A percentile compares a stretch with the other conserved stretches of the same genome.
These are phyloP conservation scores for Hemichromis elongatus DNA, from an alignment of 2,113 vertebrate species.

Conservation along the genomic window DNA sequence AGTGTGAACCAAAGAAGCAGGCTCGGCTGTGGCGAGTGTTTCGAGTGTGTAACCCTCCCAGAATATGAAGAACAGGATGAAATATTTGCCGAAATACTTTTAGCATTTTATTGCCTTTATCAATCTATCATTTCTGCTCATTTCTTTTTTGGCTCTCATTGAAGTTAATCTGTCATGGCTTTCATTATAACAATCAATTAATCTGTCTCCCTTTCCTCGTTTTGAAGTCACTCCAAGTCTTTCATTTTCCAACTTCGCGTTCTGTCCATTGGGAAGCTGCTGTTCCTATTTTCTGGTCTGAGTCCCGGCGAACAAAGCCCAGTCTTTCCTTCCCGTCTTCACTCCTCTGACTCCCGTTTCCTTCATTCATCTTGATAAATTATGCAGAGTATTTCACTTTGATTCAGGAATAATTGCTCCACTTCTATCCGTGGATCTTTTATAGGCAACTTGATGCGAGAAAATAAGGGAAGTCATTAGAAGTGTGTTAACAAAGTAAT, in stretches of 20 bases:
- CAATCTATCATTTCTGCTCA: background rate
- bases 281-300: conserved; percentile 2
- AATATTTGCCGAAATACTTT: background rate
- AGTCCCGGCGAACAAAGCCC: conserved; percentile 8
- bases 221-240: background rate
- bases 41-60: background rate
- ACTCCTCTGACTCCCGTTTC: background rate
- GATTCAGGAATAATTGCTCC: conserved; percentile 44
- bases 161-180: background rate
- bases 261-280: background rate
- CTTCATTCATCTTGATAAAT: conserved; percentile 33
- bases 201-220: background rate
- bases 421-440: background rate
- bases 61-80: background rate
- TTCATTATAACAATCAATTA: background rate
- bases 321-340: background rate
- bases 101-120: background rate
- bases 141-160: background rate
- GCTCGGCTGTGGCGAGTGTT: background rate
- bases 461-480: conserved; percentile 10
- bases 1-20: background rate
- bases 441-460: background rate
- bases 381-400: conserved; percentile 36
- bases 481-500: background rate
- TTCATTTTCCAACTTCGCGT: background rate